Evolutionary conservation across 2,797 vertebrate genomes (phyloP).

Genomic region (Labeo calbasu): DNA sequence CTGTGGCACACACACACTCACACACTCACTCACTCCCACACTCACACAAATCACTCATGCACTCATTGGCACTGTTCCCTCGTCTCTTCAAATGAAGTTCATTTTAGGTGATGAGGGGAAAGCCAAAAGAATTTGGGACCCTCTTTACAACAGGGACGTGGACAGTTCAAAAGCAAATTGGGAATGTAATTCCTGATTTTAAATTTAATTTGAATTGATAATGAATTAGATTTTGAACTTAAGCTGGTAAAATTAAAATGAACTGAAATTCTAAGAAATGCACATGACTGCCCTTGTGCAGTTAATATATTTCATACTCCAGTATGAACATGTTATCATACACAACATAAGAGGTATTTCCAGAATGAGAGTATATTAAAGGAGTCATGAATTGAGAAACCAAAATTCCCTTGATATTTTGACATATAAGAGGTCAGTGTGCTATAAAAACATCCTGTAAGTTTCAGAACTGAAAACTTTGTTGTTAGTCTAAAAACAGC

Average conservation of each 20-base stretch:
- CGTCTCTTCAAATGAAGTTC: slow-evolving; percentile 9
- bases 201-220: background rate
- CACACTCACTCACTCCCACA: background rate
- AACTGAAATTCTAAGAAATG: background rate
- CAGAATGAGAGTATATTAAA: no score
- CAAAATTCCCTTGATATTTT: no score
- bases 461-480: no score
- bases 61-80: slow-evolving; percentile 10
- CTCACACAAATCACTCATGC: slow-evolving; percentile 15
- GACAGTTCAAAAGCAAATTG: background rate
- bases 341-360: no score
- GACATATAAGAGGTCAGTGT: no score
- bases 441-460: no score
- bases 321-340: no score
- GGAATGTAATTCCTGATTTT: background rate
- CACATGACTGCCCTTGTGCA: background rate
- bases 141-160: background rate
- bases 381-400: no score
- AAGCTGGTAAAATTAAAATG: background rate
- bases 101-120: background rate
- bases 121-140: background rate
- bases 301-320: background rate
- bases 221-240: background rate
- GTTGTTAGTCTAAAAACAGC: no score
- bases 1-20: background rate